Evolutionary conservation across 2,113 vertebrate genomes (phyloP), one percentile per base, ranked within the genome.

Genomic region (Cinclus mexicanus): DNA sequence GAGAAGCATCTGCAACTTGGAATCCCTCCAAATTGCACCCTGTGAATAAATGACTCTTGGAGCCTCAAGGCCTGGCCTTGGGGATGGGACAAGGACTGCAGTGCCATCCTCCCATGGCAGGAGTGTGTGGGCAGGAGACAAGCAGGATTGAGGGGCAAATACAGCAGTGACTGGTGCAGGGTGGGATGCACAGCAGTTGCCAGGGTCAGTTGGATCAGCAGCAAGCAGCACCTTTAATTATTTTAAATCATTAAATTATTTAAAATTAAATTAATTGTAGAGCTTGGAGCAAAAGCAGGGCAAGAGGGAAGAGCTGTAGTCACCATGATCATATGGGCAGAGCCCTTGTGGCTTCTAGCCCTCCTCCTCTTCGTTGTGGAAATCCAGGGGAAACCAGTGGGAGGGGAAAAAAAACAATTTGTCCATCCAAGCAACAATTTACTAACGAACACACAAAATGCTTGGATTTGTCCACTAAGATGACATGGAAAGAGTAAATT

Each of bases 1-100:
- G 79, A 78, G 79, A 81, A 90, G 26, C 75, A 69, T 83, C 75
- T 90, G 79, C 59, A 92, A 6, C 50, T 87, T 92, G 86, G 89
- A 86, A 53, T 80, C 14, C 28, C 37, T 93, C 93, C 83, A 78
- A 2, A 52, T 1, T 67, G 12, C 26, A 11, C 22, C 1, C 15
- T 23, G 23, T 20, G 49, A 55, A 68, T 87, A 90, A 64, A 79
- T 37, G n/a, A 29, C 72, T 29, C 55, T 65, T 37, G 41, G 49
- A 94, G 19, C 14, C 12, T 82, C 57, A 3, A 76, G 74, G 44
- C 24, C 39, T 71, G 75, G 70, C 39, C 42, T 7, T 41, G 65
- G 53, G 37, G 28, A 25, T 5, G 59, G 71, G 39, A 33, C 71
- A 57, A 26, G 61, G 49, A 25, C 52, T 52, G 69, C n/a, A 19